phyloP scores from a whole-genome alignment of 1,140 invertebrate genomes.

The Epicauta chinensis region DNA sequence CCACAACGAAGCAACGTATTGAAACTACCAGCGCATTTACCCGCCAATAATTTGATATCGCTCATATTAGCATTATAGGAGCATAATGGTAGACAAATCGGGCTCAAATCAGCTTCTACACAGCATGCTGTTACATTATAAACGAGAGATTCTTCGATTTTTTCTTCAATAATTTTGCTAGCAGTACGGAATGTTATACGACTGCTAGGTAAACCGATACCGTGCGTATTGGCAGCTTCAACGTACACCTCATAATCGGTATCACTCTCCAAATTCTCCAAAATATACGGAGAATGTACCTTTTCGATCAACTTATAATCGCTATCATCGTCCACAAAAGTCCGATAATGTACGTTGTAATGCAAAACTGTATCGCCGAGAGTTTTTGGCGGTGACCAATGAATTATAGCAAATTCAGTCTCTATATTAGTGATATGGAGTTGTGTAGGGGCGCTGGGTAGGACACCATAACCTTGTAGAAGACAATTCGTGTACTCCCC shows the following conservation, averaged over 20 bases:
- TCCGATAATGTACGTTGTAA: constrained; percentile 62
- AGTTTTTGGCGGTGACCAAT: constrained; percentile 67
- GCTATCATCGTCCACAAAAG: constrained; percentile 32
- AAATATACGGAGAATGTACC: constrained; percentile 62
- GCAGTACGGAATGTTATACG: constrained; percentile 68
- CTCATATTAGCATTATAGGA: constrained; percentile 74
- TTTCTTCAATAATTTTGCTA: constrained; percentile 53
- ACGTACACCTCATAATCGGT: constrained; percentile 76
- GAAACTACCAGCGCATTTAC: constrained; percentile 58
- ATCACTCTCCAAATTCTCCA: constrained; percentile 65
- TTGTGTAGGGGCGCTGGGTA: constrained; percentile 61
- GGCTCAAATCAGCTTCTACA: constrained; percentile 58
- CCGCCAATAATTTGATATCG: constrained; percentile 60
- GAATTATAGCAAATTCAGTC: constrained; percentile 66
- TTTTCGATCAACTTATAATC: constrained; percentile 36
- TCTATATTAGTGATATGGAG: constrained; percentile 66
- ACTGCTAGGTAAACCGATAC: constrained; percentile 64
- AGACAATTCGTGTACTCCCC: constrained; percentile 70
- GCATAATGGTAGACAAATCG: constrained; percentile 72
- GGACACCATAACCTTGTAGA: constrained; percentile 74
- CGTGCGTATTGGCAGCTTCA: constrained; percentile 73
- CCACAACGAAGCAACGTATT: constrained; percentile 61
- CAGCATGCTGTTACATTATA: constrained; percentile 79
- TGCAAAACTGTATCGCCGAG: constrained; percentile 63
- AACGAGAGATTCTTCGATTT: constrained; percentile 45